Percentiles rank a stretch among this genome's conserved stretches.
phyloP scores from a whole-genome alignment of 2,113 vertebrate genomes.

The Oreochromis tanganicae region DNA sequence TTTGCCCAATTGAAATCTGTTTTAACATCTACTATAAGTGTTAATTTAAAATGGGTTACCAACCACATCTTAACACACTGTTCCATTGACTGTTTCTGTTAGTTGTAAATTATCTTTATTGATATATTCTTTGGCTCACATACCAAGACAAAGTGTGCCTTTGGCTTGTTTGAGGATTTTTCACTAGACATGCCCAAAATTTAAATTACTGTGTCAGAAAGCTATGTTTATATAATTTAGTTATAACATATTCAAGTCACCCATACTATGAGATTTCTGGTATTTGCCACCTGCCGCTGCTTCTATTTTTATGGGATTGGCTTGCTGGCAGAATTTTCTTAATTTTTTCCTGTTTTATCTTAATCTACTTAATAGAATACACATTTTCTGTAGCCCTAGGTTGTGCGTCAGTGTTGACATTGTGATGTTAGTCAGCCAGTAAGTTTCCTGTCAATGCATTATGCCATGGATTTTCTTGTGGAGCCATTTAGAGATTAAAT shows the following conservation, averaged over 20 bases:
- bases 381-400: background rate
- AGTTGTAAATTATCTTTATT: background rate
- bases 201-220: background rate
- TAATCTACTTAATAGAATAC: background rate
- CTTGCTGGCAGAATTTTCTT: background rate
- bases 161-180: background rate
- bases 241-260: background rate
- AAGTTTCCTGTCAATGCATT: constrained; percentile 13
- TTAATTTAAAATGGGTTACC: background rate
- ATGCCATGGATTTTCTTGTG: constrained; percentile 5
- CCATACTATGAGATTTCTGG: background rate
- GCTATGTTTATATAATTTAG: background rate
- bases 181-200: background rate
- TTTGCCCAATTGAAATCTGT: background rate
- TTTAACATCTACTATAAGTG: background rate
- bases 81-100: background rate
- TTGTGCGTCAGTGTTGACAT: background rate
- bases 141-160: background rate
- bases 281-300: background rate
- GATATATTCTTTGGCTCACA: background rate
- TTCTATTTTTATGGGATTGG: background rate
- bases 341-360: background rate
- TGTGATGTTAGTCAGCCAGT: background rate
- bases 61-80: background rate
- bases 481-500: background rate